Evolutionary conservation across 2,888 invertebrate genomes (phyloP).

Genomic region (Noctua janthe): DNA sequence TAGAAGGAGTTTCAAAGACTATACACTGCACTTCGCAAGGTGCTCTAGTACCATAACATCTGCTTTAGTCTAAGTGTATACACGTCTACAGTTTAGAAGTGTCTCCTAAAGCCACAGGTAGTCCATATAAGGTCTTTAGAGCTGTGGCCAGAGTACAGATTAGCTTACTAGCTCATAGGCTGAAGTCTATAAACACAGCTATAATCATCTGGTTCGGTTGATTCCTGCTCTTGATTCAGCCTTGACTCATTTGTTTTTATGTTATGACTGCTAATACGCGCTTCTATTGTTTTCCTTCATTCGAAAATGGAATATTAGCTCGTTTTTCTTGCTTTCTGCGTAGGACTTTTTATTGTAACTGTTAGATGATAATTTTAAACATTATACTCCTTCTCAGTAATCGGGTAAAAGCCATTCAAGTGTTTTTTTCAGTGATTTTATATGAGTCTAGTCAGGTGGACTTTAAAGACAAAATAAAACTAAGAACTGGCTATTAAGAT

Average conservation of each 20-base stretch:
- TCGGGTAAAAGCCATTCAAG: background rate
- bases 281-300: constrained; percentile 21
- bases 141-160: background rate
- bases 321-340: background rate
- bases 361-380: background rate
- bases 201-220: constrained; percentile 31
- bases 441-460: background rate
- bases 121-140: constrained; percentile 11
- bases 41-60: background rate
- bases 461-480: background rate
- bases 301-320: constrained; percentile 5
- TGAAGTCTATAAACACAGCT: constrained; percentile 36
- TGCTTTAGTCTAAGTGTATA: background rate
- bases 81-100: constrained; percentile 5
- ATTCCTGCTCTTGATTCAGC: constrained; percentile 23
- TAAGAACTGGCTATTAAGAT: background rate
- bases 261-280: constrained; percentile 18
- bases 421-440: background rate
- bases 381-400: background rate
- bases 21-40: background rate
- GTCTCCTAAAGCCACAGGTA: constrained; percentile 29
- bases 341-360: background rate
- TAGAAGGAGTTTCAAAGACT: background rate
- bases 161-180: background rate
- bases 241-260: constrained; percentile 44